phyloP scores from a whole-genome alignment of 2,113 vertebrate species.

The Periophthalmus modestus region DNA sequence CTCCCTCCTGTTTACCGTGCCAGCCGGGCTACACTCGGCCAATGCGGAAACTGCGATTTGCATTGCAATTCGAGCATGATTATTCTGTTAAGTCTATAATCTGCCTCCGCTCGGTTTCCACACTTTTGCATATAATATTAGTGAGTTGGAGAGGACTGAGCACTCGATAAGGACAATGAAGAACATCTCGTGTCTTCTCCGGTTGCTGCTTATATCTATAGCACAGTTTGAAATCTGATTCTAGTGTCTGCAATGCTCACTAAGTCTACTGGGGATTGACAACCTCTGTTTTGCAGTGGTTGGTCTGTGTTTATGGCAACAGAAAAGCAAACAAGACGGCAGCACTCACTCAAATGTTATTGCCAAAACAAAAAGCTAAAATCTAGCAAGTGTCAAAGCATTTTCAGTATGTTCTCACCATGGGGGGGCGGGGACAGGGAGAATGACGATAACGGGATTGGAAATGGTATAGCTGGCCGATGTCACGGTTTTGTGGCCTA shows the following conservation, averaged over 20 bases:
- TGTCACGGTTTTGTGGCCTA: slow-evolving; percentile 41
- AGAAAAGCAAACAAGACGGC: slow-evolving; percentile 42
- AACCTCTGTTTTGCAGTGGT: slow-evolving; percentile 50
- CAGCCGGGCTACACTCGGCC: slow-evolving; percentile 18
- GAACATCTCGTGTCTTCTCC: slow-evolving; percentile 39
- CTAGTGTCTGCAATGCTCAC: slow-evolving; percentile 40
- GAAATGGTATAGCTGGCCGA: slow-evolving; percentile 45
- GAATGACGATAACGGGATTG: slow-evolving; percentile 46
- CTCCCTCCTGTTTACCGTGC: not conserved
- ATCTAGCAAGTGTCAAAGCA: slow-evolving; percentile 46
- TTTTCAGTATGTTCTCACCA: slow-evolving; percentile 38
- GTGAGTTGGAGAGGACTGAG: slow-evolving; percentile 23
- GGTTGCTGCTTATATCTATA: slow-evolving; percentile 35
- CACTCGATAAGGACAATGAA: slow-evolving; percentile 27
- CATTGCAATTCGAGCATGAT: slow-evolving; percentile 33
- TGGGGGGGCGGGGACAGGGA: slow-evolving; percentile 16
- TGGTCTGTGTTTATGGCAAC: slow-evolving; percentile 63
- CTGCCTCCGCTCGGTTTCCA: slow-evolving; percentile 23
- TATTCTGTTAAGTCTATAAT: slow-evolving; percentile 32
- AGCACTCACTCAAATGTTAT: slow-evolving; percentile 51
- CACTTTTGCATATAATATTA: slow-evolving; percentile 5
- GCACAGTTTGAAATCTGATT: slow-evolving; percentile 66
- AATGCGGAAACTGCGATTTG: slow-evolving; percentile 20
- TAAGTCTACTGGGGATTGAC: slow-evolving; percentile 54
- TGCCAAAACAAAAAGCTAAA: slow-evolving; percentile 70